phyloP scores from a whole-genome alignment of 2,888 invertebrate genomes.

The Lasioglossum figueresi region DNA sequence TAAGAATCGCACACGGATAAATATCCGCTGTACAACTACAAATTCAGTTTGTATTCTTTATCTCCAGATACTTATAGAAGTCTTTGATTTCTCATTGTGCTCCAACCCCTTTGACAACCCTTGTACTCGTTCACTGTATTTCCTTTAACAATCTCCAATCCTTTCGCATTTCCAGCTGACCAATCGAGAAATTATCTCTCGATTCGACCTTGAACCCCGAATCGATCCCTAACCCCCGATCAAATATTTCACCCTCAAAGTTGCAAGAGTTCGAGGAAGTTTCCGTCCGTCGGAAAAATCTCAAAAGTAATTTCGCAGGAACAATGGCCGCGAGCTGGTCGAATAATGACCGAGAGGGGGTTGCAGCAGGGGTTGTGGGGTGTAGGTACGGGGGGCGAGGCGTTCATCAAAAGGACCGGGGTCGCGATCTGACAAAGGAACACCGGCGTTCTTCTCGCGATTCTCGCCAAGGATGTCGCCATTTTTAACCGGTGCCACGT shows the following conservation, averaged over 20 bases:
- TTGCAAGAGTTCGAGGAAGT: background rate
- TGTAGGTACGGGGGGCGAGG: background rate
- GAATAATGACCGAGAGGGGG: conserved; percentile 44
- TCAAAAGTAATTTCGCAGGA: conserved; percentile 34
- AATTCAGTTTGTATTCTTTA: background rate
- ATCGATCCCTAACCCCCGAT: background rate
- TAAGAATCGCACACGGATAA: background rate
- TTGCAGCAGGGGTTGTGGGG: conserved; percentile 3
- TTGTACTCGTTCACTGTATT: background rate
- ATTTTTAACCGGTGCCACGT: conserved; percentile 56
- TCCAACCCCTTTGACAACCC: background rate
- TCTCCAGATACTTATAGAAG: background rate
- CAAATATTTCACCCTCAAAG: background rate
- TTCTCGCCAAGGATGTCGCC: conserved; percentile 56
- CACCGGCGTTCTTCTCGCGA: conserved; percentile 54
- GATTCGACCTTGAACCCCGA: background rate
- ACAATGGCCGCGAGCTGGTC: conserved; percentile 24
- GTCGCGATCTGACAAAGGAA: conserved; percentile 46
- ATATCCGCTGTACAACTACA: background rate
- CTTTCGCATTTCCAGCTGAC: background rate
- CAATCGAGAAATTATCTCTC: background rate
- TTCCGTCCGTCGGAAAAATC: background rate
- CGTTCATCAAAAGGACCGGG: conserved; percentile 45
- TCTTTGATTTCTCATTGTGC: background rate
- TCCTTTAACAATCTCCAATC: background rate